Base-by-base conservation (phyloP, 1,140 invertebrate genomes). In the Galendromus occidentalis region DNA sequence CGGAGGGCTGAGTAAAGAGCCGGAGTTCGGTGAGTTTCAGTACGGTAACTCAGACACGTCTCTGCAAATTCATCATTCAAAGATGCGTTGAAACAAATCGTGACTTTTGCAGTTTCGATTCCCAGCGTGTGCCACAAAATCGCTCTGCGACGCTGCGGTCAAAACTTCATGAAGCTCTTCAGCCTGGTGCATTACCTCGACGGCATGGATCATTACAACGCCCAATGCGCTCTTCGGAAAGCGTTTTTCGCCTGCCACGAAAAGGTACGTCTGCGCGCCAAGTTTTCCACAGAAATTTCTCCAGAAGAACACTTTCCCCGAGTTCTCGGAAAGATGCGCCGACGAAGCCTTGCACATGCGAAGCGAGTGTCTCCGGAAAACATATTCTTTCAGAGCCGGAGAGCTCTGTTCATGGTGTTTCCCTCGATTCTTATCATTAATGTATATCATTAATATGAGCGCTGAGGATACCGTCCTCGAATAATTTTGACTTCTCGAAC, bases 181-280 rank as follows among this genome's bases (percentile, higher is more conserved):
- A 59, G 25, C 22, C 20, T 59, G 17, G 51, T 59, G 17, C 25
- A 59, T 33, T 59, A 59, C 51, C 51, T 59, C 17, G 51, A 59
- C 33, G 51, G 51, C 22, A 59, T 59, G 51, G 51, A 59, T 25
- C 51, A 59, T 33, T 59, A 59, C 51, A 59, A 59, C 22, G 51
- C 51, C 2, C 51, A 59, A 9, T 59, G 51, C 9, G 51, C 51
- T 33, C 51, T 59, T 22, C 51, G 51, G 6, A 59, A 59, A 33
- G 51, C 51, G 51, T 59, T 59, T 25, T 59, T 59, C 22, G 51
- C 51, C 9, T 59, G 51, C 25, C 51, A 29, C 51, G 51, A 59
- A 9, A 59, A 59, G 20, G 51, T 59, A 59, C n/a, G 45, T 28
- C 7, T 14, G 45, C 14, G 4, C 28, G 45, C 45, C 18, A 6